Evolutionary conservation across 1,140 invertebrate species (phyloP).

Genomic region (Leptinotarsa undecemlineata): DNA sequence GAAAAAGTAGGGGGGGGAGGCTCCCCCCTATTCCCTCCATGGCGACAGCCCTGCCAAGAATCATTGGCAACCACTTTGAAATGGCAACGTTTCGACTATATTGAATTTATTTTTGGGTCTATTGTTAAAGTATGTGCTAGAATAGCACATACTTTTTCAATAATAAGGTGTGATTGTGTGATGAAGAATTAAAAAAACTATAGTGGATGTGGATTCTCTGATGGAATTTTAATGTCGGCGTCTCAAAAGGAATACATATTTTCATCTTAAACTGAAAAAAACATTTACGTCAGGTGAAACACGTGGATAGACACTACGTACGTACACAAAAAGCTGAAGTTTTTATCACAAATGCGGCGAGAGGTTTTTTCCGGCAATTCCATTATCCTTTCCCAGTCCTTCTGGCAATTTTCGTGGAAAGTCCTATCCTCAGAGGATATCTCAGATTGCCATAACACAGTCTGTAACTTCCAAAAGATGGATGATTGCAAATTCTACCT

Average conservation of each 20-base stretch:
- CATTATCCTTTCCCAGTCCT: neutral
- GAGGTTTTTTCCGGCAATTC: neutral
- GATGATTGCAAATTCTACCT: neutral
- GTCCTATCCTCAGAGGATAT: constrained; percentile 2
- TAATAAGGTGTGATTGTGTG: too few species aligned
- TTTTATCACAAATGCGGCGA: neutral
- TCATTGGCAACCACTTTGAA: too few species aligned
- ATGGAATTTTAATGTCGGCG: too few species aligned
- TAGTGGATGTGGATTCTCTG: too few species aligned
- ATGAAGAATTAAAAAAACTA: too few species aligned
- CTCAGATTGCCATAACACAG: neutral
- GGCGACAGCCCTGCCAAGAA: too few species aligned
- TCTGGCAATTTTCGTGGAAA: neutral
- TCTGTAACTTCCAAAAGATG: neutral
- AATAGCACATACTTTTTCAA: too few species aligned
- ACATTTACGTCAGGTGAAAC: neutral
- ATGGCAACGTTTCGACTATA: too few species aligned
- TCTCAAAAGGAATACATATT: neutral
- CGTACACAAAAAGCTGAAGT: neutral
- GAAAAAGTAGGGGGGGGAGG: too few species aligned
- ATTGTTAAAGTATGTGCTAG: too few species aligned
- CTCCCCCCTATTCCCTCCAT: too few species aligned
- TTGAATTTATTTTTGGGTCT: too few species aligned
- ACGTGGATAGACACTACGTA: neutral
- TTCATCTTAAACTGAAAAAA: neutral